Percentiles rank a stretch among this genome's conserved stretches.
These are phyloP conservation scores for Atherix ibis DNA, from an alignment of 2,888 invertebrate species.

Conservation along the genomic window DNA sequence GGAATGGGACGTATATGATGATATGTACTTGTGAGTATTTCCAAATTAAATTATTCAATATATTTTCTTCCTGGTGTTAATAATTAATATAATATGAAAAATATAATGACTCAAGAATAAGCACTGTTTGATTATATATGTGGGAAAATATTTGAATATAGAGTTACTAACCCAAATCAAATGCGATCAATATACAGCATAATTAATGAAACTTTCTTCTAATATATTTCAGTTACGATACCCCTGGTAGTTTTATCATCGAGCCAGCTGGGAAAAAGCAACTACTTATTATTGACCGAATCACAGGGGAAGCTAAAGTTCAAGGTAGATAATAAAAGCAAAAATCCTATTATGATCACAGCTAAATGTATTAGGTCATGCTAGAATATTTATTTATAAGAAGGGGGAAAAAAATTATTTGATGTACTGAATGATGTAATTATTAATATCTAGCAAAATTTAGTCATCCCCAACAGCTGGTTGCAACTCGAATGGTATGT, in stretches of 20 bases:
- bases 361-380: no score
- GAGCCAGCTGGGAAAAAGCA: slow-evolving; percentile 63
- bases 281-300: slow-evolving; percentile 70
- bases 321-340: slow-evolving; percentile 39
- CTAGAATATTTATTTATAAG: background rate
- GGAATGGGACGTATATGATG: slow-evolving; percentile 42
- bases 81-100: no score
- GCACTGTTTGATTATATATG: no score
- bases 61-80: no score
- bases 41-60: slow-evolving; percentile 8
- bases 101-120: no score
- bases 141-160: no score
- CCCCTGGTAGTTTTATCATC: slow-evolving; percentile 78
- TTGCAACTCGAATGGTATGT: slow-evolving; percentile 55
- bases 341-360: slow-evolving; percentile 3
- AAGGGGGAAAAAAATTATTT: background rate
- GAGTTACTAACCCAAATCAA: no score
- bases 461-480: slow-evolving; percentile 46
- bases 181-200: no score
- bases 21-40: slow-evolving; percentile 56
- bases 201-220: slow-evolving; percentile 4
- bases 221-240: slow-evolving; percentile 47
- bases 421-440: background rate
- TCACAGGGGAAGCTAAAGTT: slow-evolving; percentile 53
- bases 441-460: slow-evolving; percentile 37